Evolutionary conservation across 37 sponge, comb jelly and placozoan species (phyloP).

Genomic region (Halisarca cf. caerulea): DNA sequence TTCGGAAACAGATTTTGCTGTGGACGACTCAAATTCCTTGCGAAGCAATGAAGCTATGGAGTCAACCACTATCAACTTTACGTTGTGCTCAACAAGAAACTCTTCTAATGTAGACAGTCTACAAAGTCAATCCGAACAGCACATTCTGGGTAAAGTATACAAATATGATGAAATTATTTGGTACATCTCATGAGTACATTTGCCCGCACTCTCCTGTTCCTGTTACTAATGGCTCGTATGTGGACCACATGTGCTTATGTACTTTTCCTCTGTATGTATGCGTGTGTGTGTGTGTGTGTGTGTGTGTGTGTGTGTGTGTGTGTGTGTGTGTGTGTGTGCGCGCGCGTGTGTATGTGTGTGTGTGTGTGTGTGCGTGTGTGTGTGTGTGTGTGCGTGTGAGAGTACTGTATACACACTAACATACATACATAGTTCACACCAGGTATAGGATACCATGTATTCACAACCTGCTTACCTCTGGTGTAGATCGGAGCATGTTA

Average conservation of each 20-base stretch:
- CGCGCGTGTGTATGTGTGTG: no score
- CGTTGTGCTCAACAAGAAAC: conserved; percentile 11
- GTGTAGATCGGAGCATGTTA: conserved; percentile 37
- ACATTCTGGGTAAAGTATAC: no score
- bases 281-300: not conserved
- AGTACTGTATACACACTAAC: not conserved
- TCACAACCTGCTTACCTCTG: conserved; percentile 7
- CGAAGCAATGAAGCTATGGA: conserved; percentile 69
- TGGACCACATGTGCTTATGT: no score
- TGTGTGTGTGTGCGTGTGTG: no score
- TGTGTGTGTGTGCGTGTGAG: no score
- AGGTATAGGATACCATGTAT: no score
- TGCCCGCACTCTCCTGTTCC: no score
- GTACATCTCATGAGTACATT: no score
- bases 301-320: no score
- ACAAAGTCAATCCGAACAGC: not conserved
- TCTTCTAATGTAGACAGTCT: conserved; percentile 36
- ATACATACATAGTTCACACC: not conserved
- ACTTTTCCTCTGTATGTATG: no score
- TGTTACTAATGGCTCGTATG: no score
- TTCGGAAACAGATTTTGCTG: conserved; percentile 29
- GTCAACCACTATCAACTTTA: conserved; percentile 68
- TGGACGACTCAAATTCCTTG: conserved; percentile 66
- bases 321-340: not conserved
- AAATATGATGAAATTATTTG: no score